Percentiles rank a stretch among this genome's conserved stretches.
These are phyloP conservation scores for Tipula unca DNA, from an alignment of 2,888 invertebrate genomes.

Conservation along the genomic window DNA sequence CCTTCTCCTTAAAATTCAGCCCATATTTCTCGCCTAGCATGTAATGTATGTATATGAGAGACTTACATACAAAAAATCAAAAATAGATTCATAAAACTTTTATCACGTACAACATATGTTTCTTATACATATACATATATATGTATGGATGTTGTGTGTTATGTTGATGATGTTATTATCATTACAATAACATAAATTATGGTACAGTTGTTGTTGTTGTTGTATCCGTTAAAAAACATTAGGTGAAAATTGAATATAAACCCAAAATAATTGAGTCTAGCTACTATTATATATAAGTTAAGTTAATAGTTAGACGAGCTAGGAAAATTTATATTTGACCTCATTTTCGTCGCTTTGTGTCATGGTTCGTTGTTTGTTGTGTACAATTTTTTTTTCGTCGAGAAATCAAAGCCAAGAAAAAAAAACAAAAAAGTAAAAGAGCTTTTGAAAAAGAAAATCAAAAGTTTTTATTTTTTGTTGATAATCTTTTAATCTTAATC, in stretches of 20 bases:
- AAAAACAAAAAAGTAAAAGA: not conserved
- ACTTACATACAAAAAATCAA: not conserved
- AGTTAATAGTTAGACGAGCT: too few species aligned
- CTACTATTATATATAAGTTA: not conserved
- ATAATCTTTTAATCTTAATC: not conserved
- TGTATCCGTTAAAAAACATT: not conserved
- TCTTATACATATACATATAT: not conserved
- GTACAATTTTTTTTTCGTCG: not conserved
- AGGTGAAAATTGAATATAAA: not conserved
- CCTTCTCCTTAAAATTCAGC: not conserved
- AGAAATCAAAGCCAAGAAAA: not conserved
- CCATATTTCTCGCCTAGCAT: not conserved
- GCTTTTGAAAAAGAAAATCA: not conserved
- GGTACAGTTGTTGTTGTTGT: not conserved
- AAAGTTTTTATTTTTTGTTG: not conserved
- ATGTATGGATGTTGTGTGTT: not conserved
- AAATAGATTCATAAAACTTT: constrained; percentile 8
- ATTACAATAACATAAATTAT: not conserved
- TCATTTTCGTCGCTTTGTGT: not conserved
- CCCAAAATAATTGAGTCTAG: not conserved
- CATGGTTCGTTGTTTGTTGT: not conserved
- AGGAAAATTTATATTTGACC: not conserved
- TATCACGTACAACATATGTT: constrained; percentile 14
- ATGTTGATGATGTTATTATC: constrained; percentile 8
- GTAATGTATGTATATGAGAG: not conserved